Conservation (phyloP, 2,113 vertebrate species). For the Mirza zaza region DNA sequence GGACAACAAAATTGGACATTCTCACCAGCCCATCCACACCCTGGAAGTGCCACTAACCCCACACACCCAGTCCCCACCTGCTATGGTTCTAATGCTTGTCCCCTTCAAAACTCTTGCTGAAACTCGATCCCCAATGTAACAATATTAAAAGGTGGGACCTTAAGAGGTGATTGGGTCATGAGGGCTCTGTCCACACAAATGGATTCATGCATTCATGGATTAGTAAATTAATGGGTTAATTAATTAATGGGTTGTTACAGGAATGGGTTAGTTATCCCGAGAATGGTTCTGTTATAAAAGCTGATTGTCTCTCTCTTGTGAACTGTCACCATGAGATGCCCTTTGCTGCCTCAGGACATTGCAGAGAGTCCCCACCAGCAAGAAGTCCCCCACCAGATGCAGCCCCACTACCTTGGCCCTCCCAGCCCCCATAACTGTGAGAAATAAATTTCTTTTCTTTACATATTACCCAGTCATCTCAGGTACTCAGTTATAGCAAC, state of each 20-base stretch:
- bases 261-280: not conserved
- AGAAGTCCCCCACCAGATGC: not conserved
- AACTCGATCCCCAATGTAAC: not conserved
- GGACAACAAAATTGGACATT: accelerated
- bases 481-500: not conserved
- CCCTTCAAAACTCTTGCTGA: not conserved
- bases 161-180: not conserved
- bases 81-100: not conserved
- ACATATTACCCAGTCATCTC: not conserved
- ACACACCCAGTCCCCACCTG: no score
- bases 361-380: not conserved
- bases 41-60: no score
- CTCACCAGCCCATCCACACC: not conserved
- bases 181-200: not conserved
- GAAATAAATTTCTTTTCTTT: not conserved
- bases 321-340: not conserved
- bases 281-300: not conserved
- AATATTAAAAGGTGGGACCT: not conserved
- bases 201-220: not conserved
- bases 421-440: not conserved
- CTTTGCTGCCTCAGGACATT: not conserved
- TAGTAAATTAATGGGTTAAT: not conserved
- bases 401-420: not conserved
- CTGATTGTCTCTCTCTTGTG: not conserved
- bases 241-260: not conserved